These are phyloP conservation scores for Scaptomyza graminum DNA, from an alignment of 1,140 invertebrate genomes.

Conservation along the genomic window DNA sequence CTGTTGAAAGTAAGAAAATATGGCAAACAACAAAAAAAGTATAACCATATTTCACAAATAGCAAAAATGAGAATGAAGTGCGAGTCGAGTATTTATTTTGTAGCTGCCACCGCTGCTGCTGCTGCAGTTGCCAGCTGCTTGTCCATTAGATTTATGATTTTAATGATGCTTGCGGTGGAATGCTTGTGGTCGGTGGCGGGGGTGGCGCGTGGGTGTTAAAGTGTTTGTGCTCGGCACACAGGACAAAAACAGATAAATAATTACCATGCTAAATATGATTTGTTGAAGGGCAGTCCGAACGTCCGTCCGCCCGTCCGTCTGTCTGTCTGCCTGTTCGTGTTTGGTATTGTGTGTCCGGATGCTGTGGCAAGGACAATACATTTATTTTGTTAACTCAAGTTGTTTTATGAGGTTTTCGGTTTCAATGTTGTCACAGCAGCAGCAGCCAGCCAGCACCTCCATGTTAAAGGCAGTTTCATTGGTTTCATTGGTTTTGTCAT, in stretches of 20 bases:
- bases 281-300: conserved; percentile 27
- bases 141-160: conserved; percentile 77
- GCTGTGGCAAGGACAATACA: conserved; percentile 52
- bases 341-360: conserved; percentile 2
- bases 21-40: conserved; percentile 9
- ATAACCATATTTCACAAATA: conserved; percentile 46
- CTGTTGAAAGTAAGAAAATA: not conserved
- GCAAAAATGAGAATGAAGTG: conserved; percentile 15
- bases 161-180: conserved; percentile 50
- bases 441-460: too few relatives aligned
- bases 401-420: not conserved
- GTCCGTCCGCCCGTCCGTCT: not conserved
- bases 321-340: too few relatives aligned
- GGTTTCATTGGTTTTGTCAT: conserved; percentile 49
- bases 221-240: not conserved
- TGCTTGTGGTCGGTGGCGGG: not conserved
- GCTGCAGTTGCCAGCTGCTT: conserved; percentile 55
- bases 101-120: conserved; percentile 17
- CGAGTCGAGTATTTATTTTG: conserved; percentile 3
- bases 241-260: conserved; percentile 64
- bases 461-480: conserved; percentile 5
- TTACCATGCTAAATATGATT: conserved; percentile 78
- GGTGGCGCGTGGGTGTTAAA: not conserved
- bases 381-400: conserved; percentile 20
- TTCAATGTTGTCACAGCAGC: not conserved